These are phyloP conservation scores for Procapra przewalskii DNA, from an alignment of 2,113 vertebrate genomes.

Conservation along the genomic window DNA sequence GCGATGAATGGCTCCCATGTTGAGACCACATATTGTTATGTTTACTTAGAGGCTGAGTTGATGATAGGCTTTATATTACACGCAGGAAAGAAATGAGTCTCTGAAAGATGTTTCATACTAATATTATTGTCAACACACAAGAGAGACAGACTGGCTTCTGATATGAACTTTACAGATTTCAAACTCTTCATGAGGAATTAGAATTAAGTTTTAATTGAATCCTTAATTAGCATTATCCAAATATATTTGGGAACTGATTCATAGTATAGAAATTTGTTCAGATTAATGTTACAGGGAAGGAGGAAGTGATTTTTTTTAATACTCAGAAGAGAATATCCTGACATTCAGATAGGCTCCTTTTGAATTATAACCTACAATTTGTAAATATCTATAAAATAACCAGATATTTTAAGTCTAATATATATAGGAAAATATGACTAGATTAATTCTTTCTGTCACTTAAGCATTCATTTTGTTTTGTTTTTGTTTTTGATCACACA, in stretches of 20 bases:
- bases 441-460: not conserved
- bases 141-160: constrained; percentile 18
- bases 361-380: not conserved
- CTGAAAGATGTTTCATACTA: constrained; percentile 54
- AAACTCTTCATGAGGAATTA: not conserved
- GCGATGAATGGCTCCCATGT: constrained; percentile 45
- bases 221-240: not conserved
- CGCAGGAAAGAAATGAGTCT: constrained; percentile 45
- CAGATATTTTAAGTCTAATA: not conserved
- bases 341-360: not conserved
- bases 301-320: not conserved
- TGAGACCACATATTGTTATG: constrained; percentile 50
- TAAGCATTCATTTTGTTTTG: not conserved
- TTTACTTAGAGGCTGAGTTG: constrained; percentile 68
- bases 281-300: not conserved
- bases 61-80: constrained; percentile 60
- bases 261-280: not conserved
- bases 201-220: not conserved
- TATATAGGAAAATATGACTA: not conserved
- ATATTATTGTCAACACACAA: constrained; percentile 34
- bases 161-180: constrained; percentile 15
- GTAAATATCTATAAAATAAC: not conserved
- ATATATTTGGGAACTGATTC: not conserved
- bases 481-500: not conserved
- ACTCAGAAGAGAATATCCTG: not conserved